A percentile compares a stretch with the other conserved stretches of the same genome.
These are phyloP conservation scores for Watsonalla cultraria DNA, from an alignment of 2,888 invertebrate genomes.

Conservation along the genomic window DNA sequence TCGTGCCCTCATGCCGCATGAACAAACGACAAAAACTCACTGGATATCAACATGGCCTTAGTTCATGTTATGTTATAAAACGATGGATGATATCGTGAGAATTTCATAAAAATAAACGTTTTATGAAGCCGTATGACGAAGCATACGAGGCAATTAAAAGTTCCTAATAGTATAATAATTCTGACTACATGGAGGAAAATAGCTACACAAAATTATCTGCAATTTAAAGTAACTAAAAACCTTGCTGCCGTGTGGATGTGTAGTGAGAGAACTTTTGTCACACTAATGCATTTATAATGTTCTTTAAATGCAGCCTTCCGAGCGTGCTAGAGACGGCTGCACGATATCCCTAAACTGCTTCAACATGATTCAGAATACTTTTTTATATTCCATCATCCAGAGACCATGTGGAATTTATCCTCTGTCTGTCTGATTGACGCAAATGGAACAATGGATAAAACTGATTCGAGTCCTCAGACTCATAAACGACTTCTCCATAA, in stretches of 20 bases:
- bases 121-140: neutral
- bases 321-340: constrained; percentile 17
- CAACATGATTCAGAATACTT: constrained; percentile 10
- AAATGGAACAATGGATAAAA: no score
- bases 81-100: neutral
- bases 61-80: neutral
- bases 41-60: constrained; percentile 35
- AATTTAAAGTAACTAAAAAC: neutral
- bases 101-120: neutral
- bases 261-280: constrained; percentile 9
- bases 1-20: constrained; percentile 57
- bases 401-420: neutral
- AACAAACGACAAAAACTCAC: constrained; percentile 42
- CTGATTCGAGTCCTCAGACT: no score
- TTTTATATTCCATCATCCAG: neutral
- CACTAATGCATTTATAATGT: constrained; percentile 58
- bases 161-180: no score
- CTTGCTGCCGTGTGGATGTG: neutral
- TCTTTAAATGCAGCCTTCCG: constrained; percentile 31
- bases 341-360: neutral
- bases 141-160: no score
- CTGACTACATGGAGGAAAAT: neutral
- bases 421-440: no score
- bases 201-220: neutral
- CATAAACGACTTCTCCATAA: no score